Conservation (phyloP, 2,797 vertebrate genomes). For the Uromys caudimaculatus region DNA sequence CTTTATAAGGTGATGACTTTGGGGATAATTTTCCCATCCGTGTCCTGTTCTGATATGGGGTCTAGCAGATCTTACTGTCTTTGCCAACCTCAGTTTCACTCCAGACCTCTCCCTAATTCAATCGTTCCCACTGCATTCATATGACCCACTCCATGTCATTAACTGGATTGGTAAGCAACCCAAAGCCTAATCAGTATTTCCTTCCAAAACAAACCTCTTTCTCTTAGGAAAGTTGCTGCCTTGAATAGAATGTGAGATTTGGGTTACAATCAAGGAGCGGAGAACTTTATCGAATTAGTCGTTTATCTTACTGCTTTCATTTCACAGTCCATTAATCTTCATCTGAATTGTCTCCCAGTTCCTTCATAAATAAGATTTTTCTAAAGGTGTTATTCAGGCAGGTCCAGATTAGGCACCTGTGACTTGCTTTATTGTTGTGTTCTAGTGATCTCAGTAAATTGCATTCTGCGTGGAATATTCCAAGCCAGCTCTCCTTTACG, state of each 20-base stretch:
- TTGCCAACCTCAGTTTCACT: neutral
- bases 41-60: neutral
- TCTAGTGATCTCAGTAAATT: constrained; percentile 31
- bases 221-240: constrained; percentile 18
- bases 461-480: neutral
- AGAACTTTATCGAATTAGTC: constrained; percentile 56
- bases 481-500: neutral
- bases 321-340: constrained; percentile 62
- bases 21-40: neutral
- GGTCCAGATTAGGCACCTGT: neutral
- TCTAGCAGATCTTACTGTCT: neutral
- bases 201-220: constrained; percentile 18
- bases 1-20: neutral
- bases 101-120: neutral
- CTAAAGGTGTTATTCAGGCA: neutral
- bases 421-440: neutral
- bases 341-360: constrained; percentile 60
- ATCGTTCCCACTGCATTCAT: neutral
- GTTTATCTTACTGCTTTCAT: constrained; percentile 48
- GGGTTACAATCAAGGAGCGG: constrained; percentile 5
- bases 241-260: constrained; percentile 53
- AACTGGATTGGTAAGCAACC: constrained; percentile 36
- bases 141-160: neutral
- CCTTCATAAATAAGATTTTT: constrained; percentile 60
- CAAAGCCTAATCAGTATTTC: constrained; percentile 30